Evolutionary conservation across 1,140 invertebrate species (phyloP), one percentile per base, ranked within the genome.

Genomic region (Achatina immaculata): DNA sequence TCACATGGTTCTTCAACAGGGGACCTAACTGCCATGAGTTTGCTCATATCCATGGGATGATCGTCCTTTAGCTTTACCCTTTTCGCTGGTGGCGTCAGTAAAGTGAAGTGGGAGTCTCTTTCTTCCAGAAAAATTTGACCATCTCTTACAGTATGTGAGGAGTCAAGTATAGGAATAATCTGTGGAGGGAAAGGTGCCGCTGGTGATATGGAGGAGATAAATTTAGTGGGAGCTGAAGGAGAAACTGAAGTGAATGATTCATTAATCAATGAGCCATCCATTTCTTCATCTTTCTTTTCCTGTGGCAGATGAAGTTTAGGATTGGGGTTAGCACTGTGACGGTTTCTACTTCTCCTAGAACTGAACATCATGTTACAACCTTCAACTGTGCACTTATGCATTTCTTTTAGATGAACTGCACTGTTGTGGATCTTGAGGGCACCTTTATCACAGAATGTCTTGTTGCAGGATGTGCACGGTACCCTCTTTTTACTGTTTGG

Each of bases 301-400:
- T 99, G 97, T 1, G 97, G 97, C 91, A 92, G 98, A 91, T 99
- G 98, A 7, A 99, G 92, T 91, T 99, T 99, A 0, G 98, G 98
- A 92, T 99, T 99, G 0, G 97, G 98, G 91, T 99, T 99, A 9
- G 98, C 97, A 90, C 96, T 97, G 91, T 99, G 98, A 1, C 98
- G 94, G 89, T 99, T 99, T 42, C 98, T 93, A 31, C 97, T 98
- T 80, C 98, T 93, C 83, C 98, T 93, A 21, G 97, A 99, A 90
- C 97, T 99, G 90, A 99, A 99, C 96, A 99, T 98, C 96, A 99
- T 99, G 89, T 96, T 99, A 92, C 98, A 99, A 0, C 98, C 98
- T 87, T 97, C 96, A 0, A 99, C 97, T 0, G 98, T 99, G 90
- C 98, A 99, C 90, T 97, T 98, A 91, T 99, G 98, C 98, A 99